Evolutionary conservation across 2,888 invertebrate genomes (phyloP).

Genomic region (Lochmaea capreae): DNA sequence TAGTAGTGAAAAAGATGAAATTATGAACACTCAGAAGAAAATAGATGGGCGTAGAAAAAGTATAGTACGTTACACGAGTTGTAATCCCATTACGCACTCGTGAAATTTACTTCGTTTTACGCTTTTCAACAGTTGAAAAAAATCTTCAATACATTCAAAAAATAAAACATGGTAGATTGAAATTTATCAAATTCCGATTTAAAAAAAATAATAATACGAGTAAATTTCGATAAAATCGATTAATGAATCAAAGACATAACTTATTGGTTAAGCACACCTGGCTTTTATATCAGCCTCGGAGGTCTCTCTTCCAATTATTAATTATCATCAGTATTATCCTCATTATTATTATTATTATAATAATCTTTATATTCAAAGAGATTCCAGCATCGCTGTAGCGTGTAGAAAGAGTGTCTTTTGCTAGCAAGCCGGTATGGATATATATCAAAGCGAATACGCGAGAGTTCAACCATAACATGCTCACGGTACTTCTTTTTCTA

Average conservation of each 20-base stretch:
- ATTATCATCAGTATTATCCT: constrained; percentile 19
- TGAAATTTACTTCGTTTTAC: too few relatives aligned
- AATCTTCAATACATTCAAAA: background rate
- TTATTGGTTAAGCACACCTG: constrained; percentile 5
- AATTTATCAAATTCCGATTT: background rate
- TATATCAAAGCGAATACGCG: constrained; percentile 47
- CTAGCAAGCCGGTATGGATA: constrained; percentile 23
- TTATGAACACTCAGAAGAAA: too few relatives aligned
- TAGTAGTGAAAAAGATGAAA: too few relatives aligned
- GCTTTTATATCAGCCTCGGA: background rate
- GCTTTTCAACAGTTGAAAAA: too few relatives aligned
- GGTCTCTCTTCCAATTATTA: constrained; percentile 15
- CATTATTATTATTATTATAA: constrained; percentile 14
- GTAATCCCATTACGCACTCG: too few relatives aligned
- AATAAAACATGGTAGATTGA: background rate
- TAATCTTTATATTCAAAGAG: constrained; percentile 17
- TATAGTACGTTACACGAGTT: too few relatives aligned
- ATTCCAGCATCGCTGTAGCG: constrained; percentile 26
- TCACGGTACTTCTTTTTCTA: constrained; percentile 48
- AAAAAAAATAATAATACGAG: background rate
- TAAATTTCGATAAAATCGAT: background rate
- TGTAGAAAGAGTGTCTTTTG: constrained; percentile 21
- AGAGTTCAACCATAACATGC: constrained; percentile 57
- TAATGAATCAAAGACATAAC: background rate
- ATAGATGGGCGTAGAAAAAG: too few relatives aligned